phyloP scores from a whole-genome alignment of 2,113 vertebrate genomes.

The Alligator mississippiensis region DNA sequence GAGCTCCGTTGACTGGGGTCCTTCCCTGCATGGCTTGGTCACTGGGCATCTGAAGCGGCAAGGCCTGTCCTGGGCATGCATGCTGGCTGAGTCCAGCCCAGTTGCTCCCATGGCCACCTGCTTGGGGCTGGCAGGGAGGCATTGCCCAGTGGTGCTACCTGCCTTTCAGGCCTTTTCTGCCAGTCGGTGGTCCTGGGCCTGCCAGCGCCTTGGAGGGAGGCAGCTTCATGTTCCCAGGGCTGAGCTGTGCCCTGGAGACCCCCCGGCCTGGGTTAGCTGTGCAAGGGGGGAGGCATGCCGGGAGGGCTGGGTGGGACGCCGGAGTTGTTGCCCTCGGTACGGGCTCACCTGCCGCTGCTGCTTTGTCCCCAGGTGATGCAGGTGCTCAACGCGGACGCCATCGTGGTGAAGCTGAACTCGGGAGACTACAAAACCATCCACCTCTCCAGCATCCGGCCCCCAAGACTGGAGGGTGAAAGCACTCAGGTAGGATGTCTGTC shows the following conservation, averaged over 20 bases:
- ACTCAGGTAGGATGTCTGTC: conserved; percentile 61
- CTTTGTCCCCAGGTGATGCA: conserved; percentile 89
- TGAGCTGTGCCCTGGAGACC: too few species aligned
- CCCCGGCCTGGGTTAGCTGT: too few species aligned
- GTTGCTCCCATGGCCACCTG: fast-evolving
- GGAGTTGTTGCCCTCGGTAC: fast-evolving
- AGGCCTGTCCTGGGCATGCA: fast-evolving
- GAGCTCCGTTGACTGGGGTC: not conserved
- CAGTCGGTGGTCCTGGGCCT: not conserved
- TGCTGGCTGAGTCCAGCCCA: fast-evolving
- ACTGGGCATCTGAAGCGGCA: fast-evolving
- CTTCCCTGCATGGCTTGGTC: not conserved
- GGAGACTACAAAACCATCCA: conserved; percentile 96
- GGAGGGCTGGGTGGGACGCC: too few species aligned
- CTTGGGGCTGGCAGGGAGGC: not conserved
- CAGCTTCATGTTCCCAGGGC: not conserved
- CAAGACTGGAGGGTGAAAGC: conserved; percentile 92
- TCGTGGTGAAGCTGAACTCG: conserved; percentile 94
- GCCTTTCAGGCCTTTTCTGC: not conserved
- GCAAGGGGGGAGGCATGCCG: too few species aligned
- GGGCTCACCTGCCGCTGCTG: not conserved
- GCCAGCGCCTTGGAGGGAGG: not conserved
- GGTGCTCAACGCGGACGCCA: conserved; percentile 93
- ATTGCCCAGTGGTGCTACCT: not conserved
- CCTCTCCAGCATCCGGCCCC: conserved; percentile 94